Base-by-base conservation (phyloP, 1,140 invertebrate genomes). In the Tetramorium parvispinum region DNA sequence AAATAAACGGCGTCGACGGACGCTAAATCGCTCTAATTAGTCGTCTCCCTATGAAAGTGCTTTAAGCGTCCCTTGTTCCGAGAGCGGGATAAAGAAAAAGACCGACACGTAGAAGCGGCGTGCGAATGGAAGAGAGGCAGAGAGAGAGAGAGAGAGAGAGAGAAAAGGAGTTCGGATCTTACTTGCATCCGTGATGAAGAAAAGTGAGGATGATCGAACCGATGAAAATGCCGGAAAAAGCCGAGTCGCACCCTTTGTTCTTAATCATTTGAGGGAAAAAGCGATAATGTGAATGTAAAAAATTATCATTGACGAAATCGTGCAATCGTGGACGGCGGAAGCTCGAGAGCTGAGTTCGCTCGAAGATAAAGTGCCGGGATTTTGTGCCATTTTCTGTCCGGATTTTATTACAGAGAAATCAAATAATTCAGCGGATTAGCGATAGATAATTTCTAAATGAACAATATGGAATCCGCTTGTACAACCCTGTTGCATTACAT, bases 1-100 rank as follows among this genome's bases (percentile, higher is more conserved):
- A 91, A 91, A 91, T 91, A 91, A 91, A 90, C 77, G 88, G 70
- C 75, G 66, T 71, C 89, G 78, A 87, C 87, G 82, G 66, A 81
- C 85, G 89, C 81, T 90, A 91, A 91, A 90, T 91, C 90, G 90
- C 83, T 90, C 90, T 91, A 91, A 91, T 91, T 91, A 91, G 90
- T 87, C 90, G 87, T 88, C 83, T 81, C 83, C 65, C 90, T 90
- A 88, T 90, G 88, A 86, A 89, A 89, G 88, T 91, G 88, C 90
- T 90, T 91, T 85, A 90, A 88, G 90, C 89, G 77, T 49, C 79
- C 61, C 87, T 91, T 91, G 89, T 91, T 88, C 89, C 73, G 59
- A 88, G 86, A 91, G 70, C 70, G 65, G 75, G 86, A 88, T 83
- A 86, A 88, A 70, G 85, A 89, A 89, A 91, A 88, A 88, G 78